These are phyloP conservation scores for Berghia stephanieae DNA, from an alignment of 1,140 invertebrate species.

Conservation along the genomic window DNA sequence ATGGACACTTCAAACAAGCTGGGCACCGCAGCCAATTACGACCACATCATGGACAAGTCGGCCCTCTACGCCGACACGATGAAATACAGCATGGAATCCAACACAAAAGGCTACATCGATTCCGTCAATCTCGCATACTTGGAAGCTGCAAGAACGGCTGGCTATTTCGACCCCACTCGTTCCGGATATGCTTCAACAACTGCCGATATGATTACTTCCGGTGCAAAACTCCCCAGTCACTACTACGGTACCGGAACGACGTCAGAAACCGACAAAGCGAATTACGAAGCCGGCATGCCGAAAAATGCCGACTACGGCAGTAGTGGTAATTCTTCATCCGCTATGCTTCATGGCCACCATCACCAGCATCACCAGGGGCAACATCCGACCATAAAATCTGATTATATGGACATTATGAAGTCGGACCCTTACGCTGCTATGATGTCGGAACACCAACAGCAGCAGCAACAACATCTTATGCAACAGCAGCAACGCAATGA, in stretches of 20 bases:
- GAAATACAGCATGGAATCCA: slow-evolving; percentile 13
- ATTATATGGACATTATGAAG: slow-evolving; percentile 24
- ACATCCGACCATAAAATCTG: not conserved
- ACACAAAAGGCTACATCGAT: slow-evolving; percentile 9
- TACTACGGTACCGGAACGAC: not conserved
- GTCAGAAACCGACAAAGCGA: not conserved
- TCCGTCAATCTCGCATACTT: slow-evolving; percentile 26
- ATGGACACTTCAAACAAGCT: not conserved
- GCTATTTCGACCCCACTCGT: slow-evolving; percentile 22
- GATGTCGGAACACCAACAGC: too few relatives aligned
- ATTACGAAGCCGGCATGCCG: not conserved
- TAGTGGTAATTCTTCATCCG: too few relatives aligned
- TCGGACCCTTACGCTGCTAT: slow-evolving; percentile 27
- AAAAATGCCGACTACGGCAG: not conserved
- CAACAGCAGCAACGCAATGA: too few relatives aligned
- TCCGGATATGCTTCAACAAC: too few relatives aligned
- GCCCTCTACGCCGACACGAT: slow-evolving; percentile 11
- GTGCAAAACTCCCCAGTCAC: too few relatives aligned
- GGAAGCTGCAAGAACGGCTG: slow-evolving; percentile 24
- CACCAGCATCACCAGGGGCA: too few relatives aligned
- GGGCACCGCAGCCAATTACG: not conserved
- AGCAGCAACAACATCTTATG: too few relatives aligned
- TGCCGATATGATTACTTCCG: too few relatives aligned
- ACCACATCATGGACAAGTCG: not conserved
- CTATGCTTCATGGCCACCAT: too few relatives aligned